Conservation (phyloP, 2,888 invertebrate species). For the Scaptomyza tumidula region DNA sequence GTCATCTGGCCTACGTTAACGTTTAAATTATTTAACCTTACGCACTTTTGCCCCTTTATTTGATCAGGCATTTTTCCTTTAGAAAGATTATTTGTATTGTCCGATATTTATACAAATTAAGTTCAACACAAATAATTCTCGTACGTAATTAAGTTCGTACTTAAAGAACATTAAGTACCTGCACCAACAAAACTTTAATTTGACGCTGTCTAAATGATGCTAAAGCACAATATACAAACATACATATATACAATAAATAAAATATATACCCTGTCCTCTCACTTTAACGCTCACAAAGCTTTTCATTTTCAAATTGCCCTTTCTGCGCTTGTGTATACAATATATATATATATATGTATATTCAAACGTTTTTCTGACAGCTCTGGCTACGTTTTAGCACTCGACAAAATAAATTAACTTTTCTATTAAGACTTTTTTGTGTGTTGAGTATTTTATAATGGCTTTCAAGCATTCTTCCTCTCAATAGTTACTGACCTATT, state of each 20-base stretch:
- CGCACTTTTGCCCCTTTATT: too few relatives aligned
- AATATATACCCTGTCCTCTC: not conserved
- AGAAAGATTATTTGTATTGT: too few relatives aligned
- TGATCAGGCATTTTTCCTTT: too few relatives aligned
- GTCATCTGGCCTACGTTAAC: too few relatives aligned
- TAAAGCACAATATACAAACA: not conserved
- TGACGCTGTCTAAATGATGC: not conserved
- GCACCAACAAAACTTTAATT: not conserved
- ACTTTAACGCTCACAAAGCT: not conserved
- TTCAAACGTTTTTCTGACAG: constrained; percentile 30
- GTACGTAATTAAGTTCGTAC: not conserved
- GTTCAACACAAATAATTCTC: not conserved
- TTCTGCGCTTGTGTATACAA: not conserved
- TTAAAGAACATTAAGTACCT: not conserved
- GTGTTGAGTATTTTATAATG: constrained; percentile 1
- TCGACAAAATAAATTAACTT: constrained; percentile 7
- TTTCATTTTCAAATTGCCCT: not conserved
- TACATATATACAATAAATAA: not conserved
- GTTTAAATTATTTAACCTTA: too few relatives aligned
- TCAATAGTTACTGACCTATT: constrained; percentile 11
- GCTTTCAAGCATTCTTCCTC: not conserved
- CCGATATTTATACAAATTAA: not conserved
- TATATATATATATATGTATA: not conserved
- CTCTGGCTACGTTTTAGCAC: constrained; percentile 12
- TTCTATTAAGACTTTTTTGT: not conserved